phyloP scores from a whole-genome alignment of 2,797 vertebrate genomes.

The Hydrocynus forskahlii region DNA sequence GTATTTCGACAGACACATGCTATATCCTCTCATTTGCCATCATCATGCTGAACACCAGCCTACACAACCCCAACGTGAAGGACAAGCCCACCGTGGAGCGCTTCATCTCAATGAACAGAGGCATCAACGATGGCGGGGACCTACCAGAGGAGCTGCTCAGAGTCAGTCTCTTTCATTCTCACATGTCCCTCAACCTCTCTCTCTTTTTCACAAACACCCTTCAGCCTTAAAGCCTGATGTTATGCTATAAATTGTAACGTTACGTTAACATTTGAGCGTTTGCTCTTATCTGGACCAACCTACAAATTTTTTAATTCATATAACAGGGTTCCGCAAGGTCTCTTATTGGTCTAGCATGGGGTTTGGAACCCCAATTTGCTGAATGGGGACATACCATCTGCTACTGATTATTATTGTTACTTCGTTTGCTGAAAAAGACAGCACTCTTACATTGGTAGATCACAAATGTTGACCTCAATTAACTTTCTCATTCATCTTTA shows the following conservation, averaged over 20 bases:
- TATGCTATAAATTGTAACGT: no score
- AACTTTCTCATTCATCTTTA: neutral
- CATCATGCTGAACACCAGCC: constrained; percentile 97
- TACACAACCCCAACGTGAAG: constrained; percentile 97
- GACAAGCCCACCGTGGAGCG: constrained; percentile 92
- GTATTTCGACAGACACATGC: constrained; percentile 85
- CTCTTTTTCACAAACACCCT: neutral
- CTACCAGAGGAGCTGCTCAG: constrained; percentile 93
- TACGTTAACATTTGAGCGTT: no score
- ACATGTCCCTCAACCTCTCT: neutral
- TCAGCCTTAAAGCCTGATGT: no score
- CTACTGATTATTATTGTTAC: no score
- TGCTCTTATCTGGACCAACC: no score
- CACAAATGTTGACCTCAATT: neutral
- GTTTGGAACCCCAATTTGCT: no score
- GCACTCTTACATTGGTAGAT: neutral
- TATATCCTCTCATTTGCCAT: constrained; percentile 96
- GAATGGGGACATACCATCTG: no score
- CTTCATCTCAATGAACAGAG: constrained; percentile 96
- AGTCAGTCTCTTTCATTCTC: constrained; percentile 67
- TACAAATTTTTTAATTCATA: no score
- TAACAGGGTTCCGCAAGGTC: no score
- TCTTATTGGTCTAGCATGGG: no score
- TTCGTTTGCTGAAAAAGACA: neutral
- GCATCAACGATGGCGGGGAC: constrained; percentile 95